Conservation (phyloP, 2,113 vertebrate genomes). For the Motacilla tschutschensis region DNA sequence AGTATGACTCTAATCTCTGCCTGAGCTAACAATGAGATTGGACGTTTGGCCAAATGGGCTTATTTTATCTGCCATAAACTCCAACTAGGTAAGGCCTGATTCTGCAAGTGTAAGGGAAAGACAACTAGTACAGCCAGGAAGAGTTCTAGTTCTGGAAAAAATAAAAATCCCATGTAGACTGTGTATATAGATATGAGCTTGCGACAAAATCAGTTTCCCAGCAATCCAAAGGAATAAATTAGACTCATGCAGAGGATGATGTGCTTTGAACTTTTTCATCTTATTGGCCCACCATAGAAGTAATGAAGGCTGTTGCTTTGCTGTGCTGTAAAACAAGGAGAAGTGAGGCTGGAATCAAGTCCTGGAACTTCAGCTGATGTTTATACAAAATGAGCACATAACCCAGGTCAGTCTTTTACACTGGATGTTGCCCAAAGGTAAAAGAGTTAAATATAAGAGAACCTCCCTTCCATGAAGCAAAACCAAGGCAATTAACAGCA, state of each 20-base stretch:
- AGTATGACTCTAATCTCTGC: background rate
- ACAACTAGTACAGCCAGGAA: background rate
- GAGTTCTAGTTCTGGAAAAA: background rate
- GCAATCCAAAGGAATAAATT: background rate
- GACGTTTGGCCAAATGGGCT: background rate
- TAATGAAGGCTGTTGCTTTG: background rate
- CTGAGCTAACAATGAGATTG: background rate
- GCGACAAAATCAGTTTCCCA: background rate
- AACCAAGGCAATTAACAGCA: background rate
- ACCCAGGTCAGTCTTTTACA: background rate
- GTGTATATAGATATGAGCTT: accelerated
- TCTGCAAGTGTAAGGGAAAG: background rate
- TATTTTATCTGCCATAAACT: background rate
- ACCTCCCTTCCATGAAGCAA: background rate
- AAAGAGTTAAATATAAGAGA: background rate
- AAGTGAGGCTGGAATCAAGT: background rate
- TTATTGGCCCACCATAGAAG: background rate
- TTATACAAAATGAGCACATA: background rate
- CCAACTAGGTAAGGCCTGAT: background rate
- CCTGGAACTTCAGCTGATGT: background rate
- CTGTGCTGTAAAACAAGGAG: background rate
- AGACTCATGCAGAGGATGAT: background rate
- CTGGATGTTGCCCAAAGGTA: background rate
- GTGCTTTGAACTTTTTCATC: background rate
- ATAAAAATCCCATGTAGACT: background rate